Base-by-base conservation (phyloP, 2,888 invertebrate species). In the Eristalinus sepulchralis region DNA sequence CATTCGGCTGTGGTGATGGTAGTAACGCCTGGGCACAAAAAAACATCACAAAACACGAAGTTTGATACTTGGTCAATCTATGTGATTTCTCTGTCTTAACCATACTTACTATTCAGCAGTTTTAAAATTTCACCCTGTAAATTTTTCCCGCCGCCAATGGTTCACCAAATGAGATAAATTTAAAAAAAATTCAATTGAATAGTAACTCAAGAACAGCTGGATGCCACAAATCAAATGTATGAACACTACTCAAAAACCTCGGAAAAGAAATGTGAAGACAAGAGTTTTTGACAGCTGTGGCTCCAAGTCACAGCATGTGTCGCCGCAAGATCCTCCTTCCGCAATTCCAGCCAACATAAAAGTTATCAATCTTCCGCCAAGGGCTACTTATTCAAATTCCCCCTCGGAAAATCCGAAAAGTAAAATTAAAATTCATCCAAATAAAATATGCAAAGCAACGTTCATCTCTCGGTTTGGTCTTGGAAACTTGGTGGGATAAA, bases 391-490 rank as follows among this genome's bases (percentile, higher is more conserved):
- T 79, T 83, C 73, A 83, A 83, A 83, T 75, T 63, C 67, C 20
- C 5, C 13, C 53, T 9, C 27, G 27, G 10, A 39, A 70, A 47
- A 70, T 60, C 39, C 20, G 24, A 66, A 66, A 76, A 80, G 57
- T 36, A 79, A 83, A 78, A 80, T 80, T 80, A 71, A 84, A 84
- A 84, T 71, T 62, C 66, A 66, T 75, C 67, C 60, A 68, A 78
- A 84, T 84, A 67, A 84, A 84, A 76, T 84, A 84, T 84, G 80
- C 81, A 84, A 76, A 76, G 34, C 73, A 81, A 57, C 70, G 80
- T 71, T 84, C 60, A 71, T 79, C 72, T 64, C 17, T 33, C 24
- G 67, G 33, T 68, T 33, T 34, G 39, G 9, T 34, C 47, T 60
- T 5, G 27, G 39, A 33, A 39, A 67, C 59, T 31, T 47, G 17